Base-by-base conservation (phyloP, 2,888 invertebrate genomes). In the Stegana nigrithorax region DNA sequence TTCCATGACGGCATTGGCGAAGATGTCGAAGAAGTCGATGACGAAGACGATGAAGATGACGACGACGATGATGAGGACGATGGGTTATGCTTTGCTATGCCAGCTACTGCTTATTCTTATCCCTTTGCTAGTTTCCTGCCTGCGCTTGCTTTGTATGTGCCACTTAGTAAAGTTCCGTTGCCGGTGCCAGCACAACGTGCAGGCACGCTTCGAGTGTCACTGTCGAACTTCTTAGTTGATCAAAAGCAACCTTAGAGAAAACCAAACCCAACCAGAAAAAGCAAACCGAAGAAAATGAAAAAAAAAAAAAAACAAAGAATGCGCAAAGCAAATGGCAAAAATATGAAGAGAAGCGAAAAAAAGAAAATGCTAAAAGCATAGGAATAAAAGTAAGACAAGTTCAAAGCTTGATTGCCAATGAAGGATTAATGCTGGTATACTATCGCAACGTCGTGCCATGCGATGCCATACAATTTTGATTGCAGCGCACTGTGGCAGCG, bases 391-490 rank as follows among this genome's bases (percentile, higher is more conserved):
- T 32, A 50, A 42, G 12, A 44, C 23, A 56, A 56, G 59, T 57
- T 55, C 66, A 63, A 66, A 62, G 57, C 70, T 39, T 81, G 81
- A 80, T 78, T 78, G 78, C 71, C 77, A 72, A 73, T 76, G 73
- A 74, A 74, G 76, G 76, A 78, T 74, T 77, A 78, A 75, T 76
- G 67, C 68, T 60, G 25, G 59, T 45, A 42, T 62, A 53, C 62
- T 62, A 19, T 14, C 62, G 45, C 62, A 58, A 26, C 39, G 64
- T n/a, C n/a, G n/a, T n/a, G n/a, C n/a, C 72, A 72, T 75, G 75
- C 75, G 63, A 67, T 68, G 32, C 10, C 32, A 32, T 42, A 17
- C 3, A 8, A 50, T 50, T 50, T 50, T 50, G 53, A 55, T 55
- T 36, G 53, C 36, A 32, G 29, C 32, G 36, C 23, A 14, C 47